Evolutionary conservation across 2,797 vertebrate genomes (phyloP), one percentile per base, ranked within the genome.

Genomic region (Falco novaeseelandiae): DNA sequence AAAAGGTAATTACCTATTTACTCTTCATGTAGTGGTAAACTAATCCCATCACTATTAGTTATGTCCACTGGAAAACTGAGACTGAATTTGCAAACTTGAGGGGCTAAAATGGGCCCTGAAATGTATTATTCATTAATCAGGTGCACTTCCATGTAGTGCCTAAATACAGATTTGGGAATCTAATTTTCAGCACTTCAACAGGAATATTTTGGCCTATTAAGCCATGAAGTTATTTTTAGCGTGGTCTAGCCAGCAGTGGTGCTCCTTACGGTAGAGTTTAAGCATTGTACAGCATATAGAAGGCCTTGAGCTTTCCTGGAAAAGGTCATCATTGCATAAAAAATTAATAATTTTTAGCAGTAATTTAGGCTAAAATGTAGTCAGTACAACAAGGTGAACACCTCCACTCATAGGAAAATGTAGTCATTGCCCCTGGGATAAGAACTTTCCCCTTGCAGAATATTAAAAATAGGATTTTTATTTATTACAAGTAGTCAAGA

Each of bases 1-100:
- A 91, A 97, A 96, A 97, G 95, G 88, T 96, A 97, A 98, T 98
- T 96, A 97, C 83, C 94, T 97, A 94, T 95, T 96, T 96, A 93
- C 88, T 96, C 61, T 86, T 97, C 94, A 57, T 91, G 58, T 71
- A 97, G 76, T 82, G 67, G 63, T 95, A 90, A 97, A 65, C 87
- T 96, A 97, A 94, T 89, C 72, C 83, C 91, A 92, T 77, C 87
- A 21, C 26, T 0, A 1, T 94, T 93, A 65, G 40, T 93, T 95
- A 90, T 49, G 83, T 88, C 90, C 84, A 78, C 59, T 87, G 90
- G 80, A 94, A 93, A 93, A 54, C 63, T 44, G 77, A 78, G 78
- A 59, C 44, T 76, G 72, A 87, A 87, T 91, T 93, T 90, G 57
- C 71, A 89, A 87, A 86, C 40, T 18, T 72, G 57, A 54, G 36